A percentile compares a stretch with the other conserved stretches of the same genome.
phyloP scores from a whole-genome alignment of 2,113 vertebrate genomes.

The Percopsis transmontana region DNA sequence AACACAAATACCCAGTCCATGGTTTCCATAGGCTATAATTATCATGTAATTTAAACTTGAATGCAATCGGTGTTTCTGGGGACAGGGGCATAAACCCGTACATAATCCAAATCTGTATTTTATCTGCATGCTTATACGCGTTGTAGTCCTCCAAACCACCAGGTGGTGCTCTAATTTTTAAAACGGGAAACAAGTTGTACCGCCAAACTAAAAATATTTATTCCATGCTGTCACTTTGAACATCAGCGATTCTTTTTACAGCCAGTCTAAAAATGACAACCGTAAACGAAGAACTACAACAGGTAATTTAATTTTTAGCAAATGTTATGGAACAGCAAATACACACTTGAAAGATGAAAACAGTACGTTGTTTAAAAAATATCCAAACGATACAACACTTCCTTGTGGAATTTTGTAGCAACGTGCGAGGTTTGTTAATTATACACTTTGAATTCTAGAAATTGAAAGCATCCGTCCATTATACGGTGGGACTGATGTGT shows the following conservation, averaged over 20 bases:
- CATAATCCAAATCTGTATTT: too few relatives aligned
- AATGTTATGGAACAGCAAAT: neutral
- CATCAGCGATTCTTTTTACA: too few relatives aligned
- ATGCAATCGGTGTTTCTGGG: too few relatives aligned
- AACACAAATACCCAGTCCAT: too few relatives aligned
- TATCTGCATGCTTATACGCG: too few relatives aligned
- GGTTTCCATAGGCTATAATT: too few relatives aligned
- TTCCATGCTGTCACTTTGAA: neutral
- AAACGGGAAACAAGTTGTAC: neutral
- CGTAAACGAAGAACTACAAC: neutral
- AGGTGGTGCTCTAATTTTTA: conserved; percentile 1
- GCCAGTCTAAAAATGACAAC: too few relatives aligned
- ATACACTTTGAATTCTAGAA: conserved; percentile 72
- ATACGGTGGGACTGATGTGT: conserved; percentile 82
- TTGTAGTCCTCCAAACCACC: conserved; percentile 39
- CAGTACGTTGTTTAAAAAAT: too few relatives aligned
- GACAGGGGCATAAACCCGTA: too few relatives aligned
- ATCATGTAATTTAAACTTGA: too few relatives aligned
- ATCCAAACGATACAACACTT: too few relatives aligned
- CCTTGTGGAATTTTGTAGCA: neutral
- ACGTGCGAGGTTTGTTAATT: neutral
- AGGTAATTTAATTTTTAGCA: neutral
- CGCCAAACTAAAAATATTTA: neutral
- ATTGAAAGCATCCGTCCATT: conserved; percentile 89
- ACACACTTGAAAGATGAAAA: too few relatives aligned